Conservation (phyloP, 1,140 invertebrate genomes). For the Leptoteleia sp. region DNA sequence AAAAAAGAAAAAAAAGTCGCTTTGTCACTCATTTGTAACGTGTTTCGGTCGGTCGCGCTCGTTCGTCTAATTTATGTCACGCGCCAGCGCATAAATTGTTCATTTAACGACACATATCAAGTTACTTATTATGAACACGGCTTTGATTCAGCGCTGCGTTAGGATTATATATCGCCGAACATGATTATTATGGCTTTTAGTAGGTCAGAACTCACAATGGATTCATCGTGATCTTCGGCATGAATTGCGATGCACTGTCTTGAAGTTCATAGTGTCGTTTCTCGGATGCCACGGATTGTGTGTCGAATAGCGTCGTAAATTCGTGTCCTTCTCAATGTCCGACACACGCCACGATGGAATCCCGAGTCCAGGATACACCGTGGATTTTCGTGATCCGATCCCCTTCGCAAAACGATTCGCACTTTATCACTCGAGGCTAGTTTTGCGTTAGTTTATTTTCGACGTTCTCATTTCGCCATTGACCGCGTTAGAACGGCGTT, state of each 20-base stretch:
- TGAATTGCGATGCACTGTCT: constrained; percentile 56
- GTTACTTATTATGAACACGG: constrained; percentile 49
- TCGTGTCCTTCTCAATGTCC: constrained; percentile 53
- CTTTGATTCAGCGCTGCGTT: constrained; percentile 21
- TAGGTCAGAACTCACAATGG: constrained; percentile 50
- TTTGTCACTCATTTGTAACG: constrained; percentile 56
- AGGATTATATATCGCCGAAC: constrained; percentile 20
- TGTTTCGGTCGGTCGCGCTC: constrained; percentile 28
- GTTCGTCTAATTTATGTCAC: constrained; percentile 56
- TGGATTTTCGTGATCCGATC: constrained; percentile 41
- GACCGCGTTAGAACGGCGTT: too few relatives aligned
- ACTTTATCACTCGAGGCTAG: constrained; percentile 41
- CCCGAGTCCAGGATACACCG: constrained; percentile 14
- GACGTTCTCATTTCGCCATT: too few relatives aligned
- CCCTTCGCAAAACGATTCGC: constrained; percentile 27
- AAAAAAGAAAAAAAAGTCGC: constrained; percentile 39
- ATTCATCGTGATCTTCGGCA: constrained; percentile 51
- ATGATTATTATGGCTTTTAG: constrained; percentile 52
- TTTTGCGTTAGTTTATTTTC: too few relatives aligned
- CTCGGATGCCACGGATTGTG: constrained; percentile 59
- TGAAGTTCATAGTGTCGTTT: constrained; percentile 53
- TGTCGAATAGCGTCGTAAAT: constrained; percentile 67
- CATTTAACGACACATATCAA: constrained; percentile 52
- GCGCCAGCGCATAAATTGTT: constrained; percentile 53
- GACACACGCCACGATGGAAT: constrained; percentile 42